phyloP scores from a whole-genome alignment of 2,113 vertebrate genomes.

The Poeciliopsis retropinna region DNA sequence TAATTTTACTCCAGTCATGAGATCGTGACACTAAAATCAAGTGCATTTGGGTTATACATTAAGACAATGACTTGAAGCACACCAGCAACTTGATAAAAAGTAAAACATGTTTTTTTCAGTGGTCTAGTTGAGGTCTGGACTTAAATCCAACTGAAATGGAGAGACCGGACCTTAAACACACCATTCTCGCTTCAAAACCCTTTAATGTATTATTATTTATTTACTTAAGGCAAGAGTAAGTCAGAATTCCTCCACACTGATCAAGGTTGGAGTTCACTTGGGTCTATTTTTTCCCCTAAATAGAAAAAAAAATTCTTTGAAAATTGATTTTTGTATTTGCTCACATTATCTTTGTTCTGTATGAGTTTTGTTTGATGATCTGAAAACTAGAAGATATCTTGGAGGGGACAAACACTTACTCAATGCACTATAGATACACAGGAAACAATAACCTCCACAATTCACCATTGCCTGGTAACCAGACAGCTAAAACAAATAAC shows the following conservation, averaged over 20 bases:
- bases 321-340: neutral
- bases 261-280: too few relatives aligned
- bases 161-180: neutral
- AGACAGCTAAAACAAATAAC: constrained; percentile 31
- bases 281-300: neutral
- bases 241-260: too few relatives aligned
- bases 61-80: neutral
- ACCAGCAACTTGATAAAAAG: neutral
- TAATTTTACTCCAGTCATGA: too few relatives aligned
- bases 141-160: neutral
- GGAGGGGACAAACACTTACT: neutral
- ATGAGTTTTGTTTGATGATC: neutral
- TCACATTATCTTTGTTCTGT: neutral
- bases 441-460: constrained; percentile 17
- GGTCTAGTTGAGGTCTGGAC: neutral
- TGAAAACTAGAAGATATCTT: neutral
- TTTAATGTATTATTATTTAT: neutral
- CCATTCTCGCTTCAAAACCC: too few relatives aligned
- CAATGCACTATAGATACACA: neutral
- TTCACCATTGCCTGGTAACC: constrained; percentile 16
- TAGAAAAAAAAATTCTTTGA: neutral
- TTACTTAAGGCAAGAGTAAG: neutral
- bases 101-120: neutral
- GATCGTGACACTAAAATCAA: too few relatives aligned
- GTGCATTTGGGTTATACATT: too few relatives aligned